Conservation (phyloP, 2,113 vertebrate genomes). For the Callipepla californica region DNA sequence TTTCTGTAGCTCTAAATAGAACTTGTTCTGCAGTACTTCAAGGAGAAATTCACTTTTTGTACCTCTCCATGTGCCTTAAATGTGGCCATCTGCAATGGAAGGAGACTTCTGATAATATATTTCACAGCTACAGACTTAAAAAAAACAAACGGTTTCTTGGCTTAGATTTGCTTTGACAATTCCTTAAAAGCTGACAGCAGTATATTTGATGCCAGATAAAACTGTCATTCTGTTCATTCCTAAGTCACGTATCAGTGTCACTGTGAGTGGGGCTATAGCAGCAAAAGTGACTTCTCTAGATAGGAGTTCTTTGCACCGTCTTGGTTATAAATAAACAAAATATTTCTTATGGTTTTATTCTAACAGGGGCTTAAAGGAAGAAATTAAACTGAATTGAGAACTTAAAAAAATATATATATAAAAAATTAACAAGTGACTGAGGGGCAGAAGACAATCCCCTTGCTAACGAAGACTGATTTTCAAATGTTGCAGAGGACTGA, state of each 20-base stretch:
- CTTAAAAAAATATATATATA: neutral
- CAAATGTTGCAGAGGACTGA: neutral
- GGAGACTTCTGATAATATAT: neutral
- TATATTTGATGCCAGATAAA: neutral
- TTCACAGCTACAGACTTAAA: neutral
- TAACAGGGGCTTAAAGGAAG: neutral
- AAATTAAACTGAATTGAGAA: neutral
- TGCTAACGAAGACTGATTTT: neutral
- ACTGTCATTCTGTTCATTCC: neutral
- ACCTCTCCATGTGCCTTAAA: neutral
- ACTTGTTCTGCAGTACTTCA: neutral
- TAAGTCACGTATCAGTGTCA: neutral
- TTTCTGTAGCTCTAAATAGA: neutral
- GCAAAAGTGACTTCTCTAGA: neutral
- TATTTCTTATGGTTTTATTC: neutral
- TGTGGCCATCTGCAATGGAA: neutral
- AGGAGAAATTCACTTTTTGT: neutral
- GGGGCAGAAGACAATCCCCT: neutral
- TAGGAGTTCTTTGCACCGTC: neutral
- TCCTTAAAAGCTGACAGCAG: neutral
- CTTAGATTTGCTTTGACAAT: neutral
- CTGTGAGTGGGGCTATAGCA: neutral
- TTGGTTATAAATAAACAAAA: neutral
- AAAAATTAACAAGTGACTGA: neutral
- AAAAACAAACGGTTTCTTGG: neutral